Conservation (phyloP, 2,113 vertebrate species). For the Ciconia stormi region DNA sequence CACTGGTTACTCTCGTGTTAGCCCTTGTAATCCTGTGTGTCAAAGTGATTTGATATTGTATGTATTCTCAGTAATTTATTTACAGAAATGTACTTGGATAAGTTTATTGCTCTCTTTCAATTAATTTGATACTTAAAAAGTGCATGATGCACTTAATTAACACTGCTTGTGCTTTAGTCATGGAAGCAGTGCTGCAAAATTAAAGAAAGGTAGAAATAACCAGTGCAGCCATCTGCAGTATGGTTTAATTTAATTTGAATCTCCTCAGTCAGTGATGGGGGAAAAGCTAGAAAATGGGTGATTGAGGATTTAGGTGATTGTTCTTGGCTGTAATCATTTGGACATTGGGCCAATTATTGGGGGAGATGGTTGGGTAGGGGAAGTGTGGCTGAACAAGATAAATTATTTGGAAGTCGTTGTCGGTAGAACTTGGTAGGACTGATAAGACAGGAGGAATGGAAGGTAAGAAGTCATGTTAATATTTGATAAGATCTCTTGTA, state of each 20-base stretch:
- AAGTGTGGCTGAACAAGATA: not conserved
- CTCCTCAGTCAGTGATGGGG: not conserved
- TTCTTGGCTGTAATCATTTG: not conserved
- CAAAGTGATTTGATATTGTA: not conserved
- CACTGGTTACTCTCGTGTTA: not conserved
- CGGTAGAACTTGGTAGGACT: not conserved
- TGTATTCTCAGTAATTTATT: not conserved
- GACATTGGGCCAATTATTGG: not conserved
- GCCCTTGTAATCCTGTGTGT: not conserved
- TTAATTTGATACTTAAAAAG: not conserved
- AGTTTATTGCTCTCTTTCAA: not conserved
- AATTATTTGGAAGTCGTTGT: not conserved
- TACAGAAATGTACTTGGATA: not conserved
- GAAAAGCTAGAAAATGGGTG: not conserved
- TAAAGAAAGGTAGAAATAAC: not conserved
- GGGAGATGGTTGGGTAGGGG: not conserved
- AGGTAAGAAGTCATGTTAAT: not conserved
- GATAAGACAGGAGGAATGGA: not conserved
- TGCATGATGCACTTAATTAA: not conserved
- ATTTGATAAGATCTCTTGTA: not conserved
- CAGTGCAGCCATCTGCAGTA: not conserved
- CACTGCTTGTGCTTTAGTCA: not conserved
- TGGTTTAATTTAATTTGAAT: not conserved
- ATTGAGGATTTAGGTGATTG: not conserved
- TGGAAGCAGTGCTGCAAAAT: not conserved